Conservation (phyloP, 2,797 vertebrate genomes). For the Rousettus madagascariensis region DNA sequence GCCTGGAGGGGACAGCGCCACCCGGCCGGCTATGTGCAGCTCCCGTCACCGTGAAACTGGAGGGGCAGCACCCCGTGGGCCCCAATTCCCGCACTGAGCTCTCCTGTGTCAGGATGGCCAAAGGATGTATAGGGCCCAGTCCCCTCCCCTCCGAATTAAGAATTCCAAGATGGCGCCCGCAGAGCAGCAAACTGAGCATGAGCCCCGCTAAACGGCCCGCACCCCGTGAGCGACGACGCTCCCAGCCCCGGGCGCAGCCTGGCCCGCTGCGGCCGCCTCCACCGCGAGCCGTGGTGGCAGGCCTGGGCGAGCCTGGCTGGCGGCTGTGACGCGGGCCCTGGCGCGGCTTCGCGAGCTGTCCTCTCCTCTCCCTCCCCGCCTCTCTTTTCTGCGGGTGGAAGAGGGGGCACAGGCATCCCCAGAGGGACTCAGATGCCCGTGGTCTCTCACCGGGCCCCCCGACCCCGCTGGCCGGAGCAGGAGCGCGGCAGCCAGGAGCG, state of each 20-base stretch:
- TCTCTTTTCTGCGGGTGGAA: not conserved
- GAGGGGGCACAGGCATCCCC: not conserved
- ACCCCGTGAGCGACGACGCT: not conserved
- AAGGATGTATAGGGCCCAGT: too few relatives aligned
- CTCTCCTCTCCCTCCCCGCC: too few relatives aligned
- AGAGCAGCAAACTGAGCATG: not conserved
- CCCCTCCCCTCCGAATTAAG: not conserved
- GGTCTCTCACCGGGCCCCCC: not conserved
- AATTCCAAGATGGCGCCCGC: not conserved
- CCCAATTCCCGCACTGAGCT: not conserved
- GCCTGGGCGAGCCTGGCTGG: too few relatives aligned
- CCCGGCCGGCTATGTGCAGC: fast-evolving
- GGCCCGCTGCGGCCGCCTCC: not conserved
- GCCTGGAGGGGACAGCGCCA: not conserved
- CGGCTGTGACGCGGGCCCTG: too few relatives aligned
- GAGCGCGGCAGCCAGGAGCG: not conserved
- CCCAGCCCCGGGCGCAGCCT: not conserved
- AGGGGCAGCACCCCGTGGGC: fast-evolving
- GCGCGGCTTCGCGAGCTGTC: too few relatives aligned
- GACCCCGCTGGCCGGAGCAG: fast-evolving
- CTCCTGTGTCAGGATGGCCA: fast-evolving
- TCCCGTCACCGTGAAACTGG: fast-evolving
- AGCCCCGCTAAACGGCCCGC: not conserved
- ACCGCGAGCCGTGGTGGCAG: too few relatives aligned
- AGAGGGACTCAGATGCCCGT: not conserved